Base-by-base conservation (phyloP, 2,888 invertebrate species). In the Melitaea athalia region DNA sequence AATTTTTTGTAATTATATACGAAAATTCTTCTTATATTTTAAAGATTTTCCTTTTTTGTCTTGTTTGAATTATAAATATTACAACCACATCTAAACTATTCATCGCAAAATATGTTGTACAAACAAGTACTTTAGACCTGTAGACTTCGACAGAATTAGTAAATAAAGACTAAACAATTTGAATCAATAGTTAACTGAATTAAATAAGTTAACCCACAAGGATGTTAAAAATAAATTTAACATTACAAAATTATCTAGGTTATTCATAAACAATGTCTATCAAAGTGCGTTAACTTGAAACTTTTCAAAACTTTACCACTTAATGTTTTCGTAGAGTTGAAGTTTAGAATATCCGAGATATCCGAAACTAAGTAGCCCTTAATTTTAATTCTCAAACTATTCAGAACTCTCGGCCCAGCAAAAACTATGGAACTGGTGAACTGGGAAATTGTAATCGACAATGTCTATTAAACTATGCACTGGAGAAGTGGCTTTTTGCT, bases 301-400 rank as follows among this genome's bases (percentile, higher is more conserved):
- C 49, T 62, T 49, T 24, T 24, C 43, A 11, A 17, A 67, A 68
- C 60, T 72, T 69, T 43, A 11, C 57, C 50, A 50, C 63, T 67
- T 52, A 59, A 17, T 57, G 66, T 64, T 67, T 64, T 65, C 64
- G 67, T 67, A 63, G 24, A 55, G 47, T 15, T 4, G 10, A 57
- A 57, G 49, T 69, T 64, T 57, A n/a, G 59, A 64, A 33, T 64
- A 64, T 61, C 50, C 33, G 61, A 62, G 57, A 64, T 61, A 59
- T 55, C 61, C 50, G 17, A 62, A 49, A 50, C 65, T 65, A 67
- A 67, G 68, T 69, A 59, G 43, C 64, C 62, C 50, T 59, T 52
- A 59, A 64, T 49, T 64, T 45, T 43, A n/a, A 67, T 17, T 14
- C 49, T 49, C 31, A 14, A 57, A 70, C 64, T 70, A 59, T 70